Evolutionary conservation across 2,888 invertebrate species (phyloP), one percentile per base, ranked within the genome.

Genomic region (Rhingia campestris): DNA sequence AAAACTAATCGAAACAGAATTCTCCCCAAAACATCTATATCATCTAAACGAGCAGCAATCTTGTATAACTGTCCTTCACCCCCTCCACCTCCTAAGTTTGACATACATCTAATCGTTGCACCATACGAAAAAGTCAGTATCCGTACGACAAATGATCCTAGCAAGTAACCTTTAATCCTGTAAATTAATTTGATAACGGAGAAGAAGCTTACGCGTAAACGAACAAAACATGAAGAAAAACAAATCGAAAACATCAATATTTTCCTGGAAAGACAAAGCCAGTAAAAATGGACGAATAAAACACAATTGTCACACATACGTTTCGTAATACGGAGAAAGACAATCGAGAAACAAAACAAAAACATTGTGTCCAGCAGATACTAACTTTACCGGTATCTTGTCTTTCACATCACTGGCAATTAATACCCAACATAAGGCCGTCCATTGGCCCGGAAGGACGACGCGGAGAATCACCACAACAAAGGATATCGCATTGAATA

Each of bases 121-220:
- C 10, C 77, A 56, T 73, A 47, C 37, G 7, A 22, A 41, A 70
- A 54, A 77, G 77, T 61, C 51, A 81, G 66, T 66, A 61, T 59
- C 47, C 33, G 32, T 49, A 77, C 67, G 73, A 73, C 37, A 82
- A 82, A 82, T 73, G 79, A 53, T 82, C 67, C 58, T 43, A 73
- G 56, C 73, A 67, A 73, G 73, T 73, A 73, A 63, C 73, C 56
- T 47, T 49, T 79, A 41, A 82, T 79, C 79, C 79, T 67, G 79
- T 64, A 82, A 82, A 82, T 82, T 73, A 82, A 79, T 82, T 82
- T 69, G 79, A 82, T 82, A 82, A 73, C 73, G 51, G 43, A 79
- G 54, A 51, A 66, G 41, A 69, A 54, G 49, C 66, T 37, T 37
- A 32, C 9, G 22, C 9, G 6, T 6, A 22, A 7, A 22, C 22